Percentiles rank a stretch among this genome's conserved stretches.
phyloP scores from a whole-genome alignment of 2,113 vertebrate genomes.

The Trochalopteron elliotii region DNA sequence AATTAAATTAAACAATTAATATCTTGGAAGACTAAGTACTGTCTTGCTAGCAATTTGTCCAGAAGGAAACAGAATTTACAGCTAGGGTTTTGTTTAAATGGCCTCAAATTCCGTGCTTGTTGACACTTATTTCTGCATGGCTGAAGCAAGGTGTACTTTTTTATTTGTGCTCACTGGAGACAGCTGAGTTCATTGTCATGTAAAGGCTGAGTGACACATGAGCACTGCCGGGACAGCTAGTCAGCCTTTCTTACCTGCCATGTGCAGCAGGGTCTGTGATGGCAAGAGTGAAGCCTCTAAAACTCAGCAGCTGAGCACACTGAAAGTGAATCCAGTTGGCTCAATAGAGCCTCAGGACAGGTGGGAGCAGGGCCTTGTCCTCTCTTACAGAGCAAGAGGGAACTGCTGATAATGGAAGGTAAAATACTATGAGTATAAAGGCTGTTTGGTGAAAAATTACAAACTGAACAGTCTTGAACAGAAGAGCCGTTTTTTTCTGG shows the following conservation, averaged over 20 bases:
- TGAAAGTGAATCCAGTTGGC: accelerated
- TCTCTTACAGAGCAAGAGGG: neutral
- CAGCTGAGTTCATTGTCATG: neutral
- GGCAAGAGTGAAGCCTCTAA: accelerated
- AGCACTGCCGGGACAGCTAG: accelerated
- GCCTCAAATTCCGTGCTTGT: neutral
- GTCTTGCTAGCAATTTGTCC: neutral
- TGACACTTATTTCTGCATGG: accelerated
- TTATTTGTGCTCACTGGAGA: neutral
- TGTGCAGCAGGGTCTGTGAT: neutral
- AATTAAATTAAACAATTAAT: neutral
- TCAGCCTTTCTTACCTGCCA: neutral
- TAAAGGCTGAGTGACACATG: neutral
- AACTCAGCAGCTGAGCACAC: neutral
- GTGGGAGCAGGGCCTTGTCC: accelerated
- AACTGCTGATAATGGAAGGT: neutral
- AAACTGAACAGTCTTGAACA: neutral
- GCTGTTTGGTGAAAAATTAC: neutral
- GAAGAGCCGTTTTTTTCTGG: neutral
- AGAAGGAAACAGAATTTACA: neutral
- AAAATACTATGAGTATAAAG: neutral
- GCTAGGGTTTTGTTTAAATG: neutral
- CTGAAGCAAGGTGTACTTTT: neutral
- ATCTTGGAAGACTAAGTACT: neutral
- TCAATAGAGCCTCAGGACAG: accelerated